A percentile compares a stretch with the other conserved stretches of the same genome.
phyloP scores from a whole-genome alignment of 2,797 vertebrate species.

The Leptodactylus fallax region DNA sequence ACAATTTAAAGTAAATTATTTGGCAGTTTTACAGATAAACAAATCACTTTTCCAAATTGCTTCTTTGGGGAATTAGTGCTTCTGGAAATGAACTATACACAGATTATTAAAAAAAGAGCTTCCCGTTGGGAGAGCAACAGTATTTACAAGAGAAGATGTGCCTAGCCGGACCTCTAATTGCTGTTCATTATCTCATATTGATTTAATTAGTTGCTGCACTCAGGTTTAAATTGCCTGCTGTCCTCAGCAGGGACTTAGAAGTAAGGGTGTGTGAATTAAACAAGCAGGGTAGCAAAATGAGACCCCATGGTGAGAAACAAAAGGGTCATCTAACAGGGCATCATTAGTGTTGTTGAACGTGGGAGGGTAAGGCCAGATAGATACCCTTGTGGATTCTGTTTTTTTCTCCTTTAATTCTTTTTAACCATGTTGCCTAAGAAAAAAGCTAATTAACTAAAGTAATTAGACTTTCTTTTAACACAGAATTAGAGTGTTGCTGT shows the following conservation, averaged over 20 bases:
- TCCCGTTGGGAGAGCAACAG: constrained; percentile 88
- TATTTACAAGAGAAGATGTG: constrained; percentile 89
- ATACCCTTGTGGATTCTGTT: constrained; percentile 28
- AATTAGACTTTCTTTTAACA: constrained; percentile 73
- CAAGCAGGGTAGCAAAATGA: constrained; percentile 44
- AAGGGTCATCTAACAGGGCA: constrained; percentile 69
- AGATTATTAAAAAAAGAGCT: constrained; percentile 91
- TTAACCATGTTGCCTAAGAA: not conserved
- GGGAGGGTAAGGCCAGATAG: not conserved
- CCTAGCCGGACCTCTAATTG: constrained; percentile 95
- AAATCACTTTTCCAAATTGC: constrained; percentile 92
- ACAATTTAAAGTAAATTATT: constrained; percentile 79
- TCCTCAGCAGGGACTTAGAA: constrained; percentile 80
- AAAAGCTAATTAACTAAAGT: constrained; percentile 73
- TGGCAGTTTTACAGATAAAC: constrained; percentile 89
- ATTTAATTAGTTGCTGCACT: constrained; percentile 96
- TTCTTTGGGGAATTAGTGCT: constrained; percentile 91
- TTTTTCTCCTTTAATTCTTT: constrained; percentile 36
- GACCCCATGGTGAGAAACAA: constrained; percentile 47
- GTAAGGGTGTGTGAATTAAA: constrained; percentile 68
- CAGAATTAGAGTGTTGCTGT: constrained; percentile 63
- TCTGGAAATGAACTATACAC: constrained; percentile 94
- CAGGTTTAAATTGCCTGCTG: constrained; percentile 87
- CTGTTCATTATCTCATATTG: constrained; percentile 98
- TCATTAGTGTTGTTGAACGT: not conserved